A percentile compares a stretch with the other conserved stretches of the same genome.
These are phyloP conservation scores for Bemisia tabaci DNA, from an alignment of 1,140 invertebrate genomes.

Conservation along the genomic window DNA sequence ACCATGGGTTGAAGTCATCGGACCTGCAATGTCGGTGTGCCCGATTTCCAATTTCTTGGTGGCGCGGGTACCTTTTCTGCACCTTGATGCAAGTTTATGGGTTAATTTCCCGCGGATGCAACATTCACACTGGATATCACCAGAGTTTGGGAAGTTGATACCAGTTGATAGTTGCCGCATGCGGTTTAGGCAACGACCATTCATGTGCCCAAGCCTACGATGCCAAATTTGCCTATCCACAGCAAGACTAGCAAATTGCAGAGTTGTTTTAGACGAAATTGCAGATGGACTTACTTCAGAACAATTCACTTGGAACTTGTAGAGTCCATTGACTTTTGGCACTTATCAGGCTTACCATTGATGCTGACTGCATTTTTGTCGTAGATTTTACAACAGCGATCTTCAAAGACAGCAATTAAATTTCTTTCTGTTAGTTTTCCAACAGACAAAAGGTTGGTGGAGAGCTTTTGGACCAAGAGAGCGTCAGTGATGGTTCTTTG, in stretches of 20 bases:
- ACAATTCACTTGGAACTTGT: background rate
- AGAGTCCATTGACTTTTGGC: background rate
- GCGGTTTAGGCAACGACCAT: background rate
- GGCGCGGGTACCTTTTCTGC: background rate
- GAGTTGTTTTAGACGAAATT: too few relatives aligned
- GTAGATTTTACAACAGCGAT: background rate
- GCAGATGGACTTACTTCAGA: background rate
- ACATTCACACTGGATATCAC: background rate
- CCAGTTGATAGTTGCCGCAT: background rate
- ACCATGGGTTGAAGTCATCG: slow-evolving; percentile 29
- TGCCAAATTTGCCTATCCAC: background rate
- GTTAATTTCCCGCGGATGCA: background rate
- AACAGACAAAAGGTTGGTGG: background rate
- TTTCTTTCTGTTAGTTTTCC: background rate
- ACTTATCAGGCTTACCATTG: background rate
- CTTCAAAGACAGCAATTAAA: background rate
- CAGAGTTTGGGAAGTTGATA: background rate
- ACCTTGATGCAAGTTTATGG: background rate
- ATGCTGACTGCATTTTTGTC: background rate
- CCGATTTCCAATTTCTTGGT: slow-evolving; percentile 9
- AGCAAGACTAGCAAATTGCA: too few relatives aligned
- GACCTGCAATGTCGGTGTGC: slow-evolving; percentile 30
- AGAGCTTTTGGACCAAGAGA: background rate
- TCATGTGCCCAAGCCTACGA: background rate
- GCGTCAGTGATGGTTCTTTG: background rate